Evolutionary conservation across 1,140 invertebrate species (phyloP), one percentile per base, ranked within the genome.

Genomic region (Onthophagus taurus): DNA sequence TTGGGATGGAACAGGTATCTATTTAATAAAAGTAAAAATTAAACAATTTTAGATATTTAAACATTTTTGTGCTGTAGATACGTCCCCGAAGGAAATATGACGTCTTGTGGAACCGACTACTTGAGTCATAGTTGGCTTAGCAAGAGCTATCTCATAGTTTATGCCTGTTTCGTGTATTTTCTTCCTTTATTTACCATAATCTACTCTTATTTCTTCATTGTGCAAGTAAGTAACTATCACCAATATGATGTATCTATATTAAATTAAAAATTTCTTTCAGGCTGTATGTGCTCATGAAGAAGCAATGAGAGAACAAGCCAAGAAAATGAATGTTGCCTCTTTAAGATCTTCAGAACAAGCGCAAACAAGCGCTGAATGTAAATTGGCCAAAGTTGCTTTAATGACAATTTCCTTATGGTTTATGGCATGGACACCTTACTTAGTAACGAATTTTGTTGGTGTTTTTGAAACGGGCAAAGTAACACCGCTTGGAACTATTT

Each of bases 61-160:
- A 26, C 24, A 26, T 7, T n/a, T 7, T n/a, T 5, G 6, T 37
- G 13, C 13, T 16, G 50, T 18, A 83, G 81, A 55, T 90, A 89
- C 65, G 82, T 89, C 31, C 85, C 85, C n/a, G 86, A 89, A 69
- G 84, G 84, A 35, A 89, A 89, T 55, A 79, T 88, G 75, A 88
- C 84, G 16, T 80, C 84, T 13, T 90, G 86, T 57, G 86, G 85
- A 17, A 86, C 86, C 42, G 87, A 90, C 60, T 90, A 88, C 59
- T 63, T 90, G 29, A 75, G 65, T 37, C 75, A 77, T 54, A 76
- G 81, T 37, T 76, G 73, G 72, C 42, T 72, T 8, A 76, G 73
- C 51, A 69, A 68, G 37, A 81, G 80, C 37, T 87, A 85, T 62
- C 75, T 85, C 48, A 48, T 85, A 7, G 67, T 77, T 3, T 85